Evolutionary conservation across 1,140 invertebrate genomes (phyloP).

Genomic region (Mya arenaria): DNA sequence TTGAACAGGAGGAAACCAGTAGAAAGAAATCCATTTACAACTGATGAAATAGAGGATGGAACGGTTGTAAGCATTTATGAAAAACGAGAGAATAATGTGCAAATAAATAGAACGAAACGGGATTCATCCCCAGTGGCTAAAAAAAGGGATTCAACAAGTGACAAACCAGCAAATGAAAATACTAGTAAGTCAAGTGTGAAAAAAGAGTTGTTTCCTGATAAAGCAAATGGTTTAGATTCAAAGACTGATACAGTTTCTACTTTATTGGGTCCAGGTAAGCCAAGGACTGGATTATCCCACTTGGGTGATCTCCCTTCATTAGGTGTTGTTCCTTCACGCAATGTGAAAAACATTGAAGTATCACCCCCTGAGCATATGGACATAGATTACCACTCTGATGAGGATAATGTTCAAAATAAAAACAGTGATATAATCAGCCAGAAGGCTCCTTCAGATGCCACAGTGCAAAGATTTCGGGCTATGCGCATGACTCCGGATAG

Average conservation of each 20-base stretch:
- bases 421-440: slow-evolving; percentile 41
- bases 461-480: slow-evolving; percentile 67
- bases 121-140: neutral
- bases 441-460: slow-evolving; percentile 66
- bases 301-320: slow-evolving; percentile 43
- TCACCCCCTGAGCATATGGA: slow-evolving; percentile 56
- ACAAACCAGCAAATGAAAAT: neutral
- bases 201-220: slow-evolving; percentile 30
- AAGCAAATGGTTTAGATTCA: neutral
- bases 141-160: neutral
- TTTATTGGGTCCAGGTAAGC: slow-evolving; percentile 37
- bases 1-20: neutral
- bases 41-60: slow-evolving; percentile 14
- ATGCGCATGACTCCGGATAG: slow-evolving; percentile 68
- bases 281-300: slow-evolving; percentile 19
- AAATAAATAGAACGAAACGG: neutral
- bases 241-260: neutral
- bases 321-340: slow-evolving; percentile 29
- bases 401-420: slow-evolving; percentile 35
- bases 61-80: slow-evolving; percentile 51
- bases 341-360: slow-evolving; percentile 17
- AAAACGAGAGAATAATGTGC: slow-evolving; percentile 11
- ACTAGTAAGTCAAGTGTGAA: neutral
- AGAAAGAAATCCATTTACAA: neutral
- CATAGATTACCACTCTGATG: slow-evolving; percentile 54